These are phyloP conservation scores for Drosophila vallismaia DNA, from an alignment of 2,888 invertebrate species.

Conservation along the genomic window DNA sequence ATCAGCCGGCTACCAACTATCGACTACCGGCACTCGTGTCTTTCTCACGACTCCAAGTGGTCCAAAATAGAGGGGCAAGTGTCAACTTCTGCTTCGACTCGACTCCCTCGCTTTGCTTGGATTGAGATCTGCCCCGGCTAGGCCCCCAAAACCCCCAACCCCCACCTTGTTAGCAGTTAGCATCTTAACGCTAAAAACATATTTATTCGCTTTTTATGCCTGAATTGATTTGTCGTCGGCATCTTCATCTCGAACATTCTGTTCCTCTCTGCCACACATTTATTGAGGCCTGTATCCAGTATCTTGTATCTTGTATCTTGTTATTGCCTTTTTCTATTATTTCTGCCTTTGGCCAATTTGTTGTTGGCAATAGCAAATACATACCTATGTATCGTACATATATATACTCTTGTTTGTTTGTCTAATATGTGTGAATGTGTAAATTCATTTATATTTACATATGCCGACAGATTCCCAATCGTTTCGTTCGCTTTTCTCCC, in stretches of 20 bases:
- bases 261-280: slow-evolving; percentile 60
- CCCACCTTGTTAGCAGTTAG: slow-evolving; percentile 73
- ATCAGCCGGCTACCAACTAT: slow-evolving; percentile 21
- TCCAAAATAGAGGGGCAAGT: slow-evolving; percentile 39
- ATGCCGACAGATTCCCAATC: slow-evolving; percentile 57
- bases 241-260: slow-evolving; percentile 54
- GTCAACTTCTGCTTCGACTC: slow-evolving; percentile 40
- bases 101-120: slow-evolving; percentile 24
- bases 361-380: slow-evolving; percentile 36
- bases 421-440: slow-evolving; percentile 57
- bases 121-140: slow-evolving; percentile 8
- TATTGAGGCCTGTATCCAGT: slow-evolving; percentile 55
- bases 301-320: slow-evolving; percentile 38
- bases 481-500: slow-evolving; percentile 31
- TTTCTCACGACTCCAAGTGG: slow-evolving; percentile 55
- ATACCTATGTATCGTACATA: slow-evolving; percentile 11
- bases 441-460: slow-evolving; percentile 64
- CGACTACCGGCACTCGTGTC: slow-evolving; percentile 27
- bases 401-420: slow-evolving; percentile 37
- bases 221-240: slow-evolving; percentile 80
- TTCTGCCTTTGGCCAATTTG: slow-evolving; percentile 47
- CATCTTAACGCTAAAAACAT: slow-evolving; percentile 78
- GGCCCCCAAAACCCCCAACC: slow-evolving; percentile 4
- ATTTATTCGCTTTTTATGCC: slow-evolving; percentile 80
- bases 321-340: slow-evolving; percentile 47